Conservation (phyloP, 2,888 invertebrate genomes). For the Harpagoxenus sublaevis region DNA sequence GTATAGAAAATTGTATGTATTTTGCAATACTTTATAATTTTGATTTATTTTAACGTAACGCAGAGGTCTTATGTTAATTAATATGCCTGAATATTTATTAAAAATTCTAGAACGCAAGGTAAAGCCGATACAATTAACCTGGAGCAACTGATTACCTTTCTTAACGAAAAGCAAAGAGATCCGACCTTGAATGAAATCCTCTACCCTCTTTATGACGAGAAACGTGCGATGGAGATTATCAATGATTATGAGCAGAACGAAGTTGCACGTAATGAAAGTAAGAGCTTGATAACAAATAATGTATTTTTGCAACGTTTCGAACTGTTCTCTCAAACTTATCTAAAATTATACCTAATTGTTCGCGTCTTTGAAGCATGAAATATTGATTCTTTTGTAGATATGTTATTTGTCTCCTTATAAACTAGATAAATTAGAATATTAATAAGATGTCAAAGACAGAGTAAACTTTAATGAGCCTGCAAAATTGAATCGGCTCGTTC, state of each 20-base stretch:
- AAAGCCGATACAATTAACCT: conserved; percentile 95
- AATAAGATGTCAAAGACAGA: not conserved
- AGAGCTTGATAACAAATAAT: conserved; percentile 76
- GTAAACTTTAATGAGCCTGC: not conserved
- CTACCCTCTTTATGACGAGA: conserved; percentile 98
- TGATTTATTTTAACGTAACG: not conserved
- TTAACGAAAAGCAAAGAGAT: conserved; percentile 99
- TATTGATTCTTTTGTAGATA: conserved; percentile 20
- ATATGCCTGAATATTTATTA: conserved; percentile 33
- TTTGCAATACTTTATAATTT: not conserved
- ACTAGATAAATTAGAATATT: not conserved
- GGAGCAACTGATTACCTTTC: conserved; percentile 95
- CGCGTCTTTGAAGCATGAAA: not conserved
- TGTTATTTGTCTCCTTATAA: not conserved
- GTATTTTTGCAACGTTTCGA: not conserved
- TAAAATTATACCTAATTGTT: not conserved
- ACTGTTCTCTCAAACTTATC: not conserved
- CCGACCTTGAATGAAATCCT: conserved; percentile 99
- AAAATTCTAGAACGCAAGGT: conserved; percentile 92
- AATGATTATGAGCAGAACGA: conserved; percentile 96
- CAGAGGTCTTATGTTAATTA: not conserved
- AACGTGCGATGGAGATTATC: conserved; percentile 97
- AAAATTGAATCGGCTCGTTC: conserved; percentile 4
- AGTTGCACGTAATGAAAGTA: conserved; percentile 91
- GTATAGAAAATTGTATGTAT: too few species aligned